Evolutionary conservation across 1,140 invertebrate genomes (phyloP), one percentile per base, ranked within the genome.

Genomic region (Penaeus japonicus): DNA sequence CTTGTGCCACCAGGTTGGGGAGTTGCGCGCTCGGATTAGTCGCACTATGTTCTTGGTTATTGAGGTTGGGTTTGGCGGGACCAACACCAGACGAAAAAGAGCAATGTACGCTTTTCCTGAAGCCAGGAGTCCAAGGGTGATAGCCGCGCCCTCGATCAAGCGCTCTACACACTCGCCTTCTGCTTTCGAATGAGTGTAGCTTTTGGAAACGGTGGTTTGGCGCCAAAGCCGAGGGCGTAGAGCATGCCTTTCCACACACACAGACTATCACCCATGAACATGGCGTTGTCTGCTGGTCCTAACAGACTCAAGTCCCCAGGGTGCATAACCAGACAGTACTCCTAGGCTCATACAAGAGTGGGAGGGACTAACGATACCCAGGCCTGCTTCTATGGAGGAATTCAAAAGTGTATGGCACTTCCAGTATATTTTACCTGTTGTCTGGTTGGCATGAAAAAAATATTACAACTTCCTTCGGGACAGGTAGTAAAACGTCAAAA

Each of bases 391-490:
- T 89, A 89, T 90, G 90, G 90, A 90, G 90, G 88, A 86, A 89
- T 89, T 86, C 65, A 81, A 88, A 59, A 84, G 85, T 89, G 90
- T 90, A 90, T 90, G 90, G 90, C 90, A 90, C 90, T 90, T 89
- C 90, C 88, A 81, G 88, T 90, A 90, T 84, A 89, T 90, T 90
- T 90, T 90, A 90, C 90, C 90, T 90, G 90, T 90, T 90, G 90
- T 90, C 87, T 90, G 70, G 81, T 83, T 82, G 70, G 73, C 35
- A 57, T 75, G 54, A 47, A 78, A 87, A 87, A 65, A 87, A 53
- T 59, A 54, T 81, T 18, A 59, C 47, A 54, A 75, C 70, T 75
- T 78, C 57, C 75, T 53, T 75, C 53, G 86, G 55, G 55, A 73
- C 54, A 53, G 81, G 47, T 55, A 30, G 65, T 73, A 82, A 55